Conservation (phyloP, 2,113 vertebrate genomes). For the Leucosticte australis region DNA sequence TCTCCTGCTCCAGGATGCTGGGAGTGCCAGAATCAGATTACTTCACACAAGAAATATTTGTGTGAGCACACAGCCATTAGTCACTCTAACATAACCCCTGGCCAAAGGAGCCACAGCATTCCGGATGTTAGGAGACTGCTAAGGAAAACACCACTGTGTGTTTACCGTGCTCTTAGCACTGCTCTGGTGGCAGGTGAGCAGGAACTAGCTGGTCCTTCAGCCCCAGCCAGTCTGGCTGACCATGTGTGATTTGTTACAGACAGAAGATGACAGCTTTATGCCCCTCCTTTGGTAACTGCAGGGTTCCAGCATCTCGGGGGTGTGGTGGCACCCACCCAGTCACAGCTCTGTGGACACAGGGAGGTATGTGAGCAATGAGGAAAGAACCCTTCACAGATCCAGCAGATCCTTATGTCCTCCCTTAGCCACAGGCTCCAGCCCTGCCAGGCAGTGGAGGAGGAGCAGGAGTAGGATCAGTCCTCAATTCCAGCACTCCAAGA, state of each 20-base stretch:
- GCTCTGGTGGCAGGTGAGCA: neutral
- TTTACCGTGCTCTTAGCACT: neutral
- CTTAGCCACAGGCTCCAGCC: neutral
- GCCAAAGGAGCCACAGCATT: neutral
- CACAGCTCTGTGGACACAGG: neutral
- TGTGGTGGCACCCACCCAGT: neutral
- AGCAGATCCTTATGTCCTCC: neutral
- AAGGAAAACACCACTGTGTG: neutral
- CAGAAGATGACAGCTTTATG: neutral
- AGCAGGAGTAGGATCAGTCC: neutral
- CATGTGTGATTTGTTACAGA: fast-evolving
- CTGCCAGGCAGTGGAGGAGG: neutral
- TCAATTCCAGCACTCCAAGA: neutral
- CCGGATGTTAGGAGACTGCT: fast-evolving
- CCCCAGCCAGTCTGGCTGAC: neutral
- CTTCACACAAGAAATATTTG: neutral
- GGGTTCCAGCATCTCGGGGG: neutral
- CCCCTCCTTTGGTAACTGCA: neutral
- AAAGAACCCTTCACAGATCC: neutral
- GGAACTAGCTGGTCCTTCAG: neutral
- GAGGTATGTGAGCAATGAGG: neutral
- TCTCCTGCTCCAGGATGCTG: neutral
- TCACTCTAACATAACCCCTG: neutral
- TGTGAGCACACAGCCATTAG: neutral
- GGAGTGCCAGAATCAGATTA: neutral